Evolutionary conservation across 2,113 vertebrate genomes (phyloP).

Genomic region (Mobula hypostoma): DNA sequence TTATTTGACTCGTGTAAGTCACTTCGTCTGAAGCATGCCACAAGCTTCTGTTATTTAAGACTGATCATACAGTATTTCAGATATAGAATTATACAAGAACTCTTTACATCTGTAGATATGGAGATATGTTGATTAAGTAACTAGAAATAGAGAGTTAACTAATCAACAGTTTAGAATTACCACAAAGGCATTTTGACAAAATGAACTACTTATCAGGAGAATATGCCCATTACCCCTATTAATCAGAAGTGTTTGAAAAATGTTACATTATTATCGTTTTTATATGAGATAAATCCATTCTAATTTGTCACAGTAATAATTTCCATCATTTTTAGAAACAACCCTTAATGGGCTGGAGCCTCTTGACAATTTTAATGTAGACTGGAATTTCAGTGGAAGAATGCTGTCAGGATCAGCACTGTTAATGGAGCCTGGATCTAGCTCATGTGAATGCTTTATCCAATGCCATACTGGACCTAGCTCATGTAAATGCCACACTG

Average conservation of each 20-base stretch:
- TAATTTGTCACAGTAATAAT: background rate
- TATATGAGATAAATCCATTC: background rate
- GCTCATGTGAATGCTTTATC: background rate
- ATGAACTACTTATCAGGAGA: background rate
- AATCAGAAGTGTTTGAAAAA: background rate
- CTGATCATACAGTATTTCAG: background rate
- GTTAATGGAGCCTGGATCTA: background rate
- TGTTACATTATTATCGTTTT: slow-evolving; percentile 2
- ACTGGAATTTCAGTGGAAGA: background rate
- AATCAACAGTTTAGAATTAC: slow-evolving; percentile 6
- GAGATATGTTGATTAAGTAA: background rate
- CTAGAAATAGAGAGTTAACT: background rate
- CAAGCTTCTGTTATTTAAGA: background rate
- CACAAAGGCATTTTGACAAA: background rate
- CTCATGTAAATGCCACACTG: background rate
- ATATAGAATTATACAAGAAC: background rate
- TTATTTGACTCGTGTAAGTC: background rate
- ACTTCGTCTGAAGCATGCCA: background rate
- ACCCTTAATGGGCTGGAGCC: background rate
- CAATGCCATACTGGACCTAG: background rate
- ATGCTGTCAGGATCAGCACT: background rate
- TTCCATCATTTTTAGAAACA: background rate
- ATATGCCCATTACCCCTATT: background rate
- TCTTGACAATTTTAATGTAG: background rate
- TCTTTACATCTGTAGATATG: background rate